Conservation (phyloP, 2,797 vertebrate species). For the Cryptoprocta ferox region DNA sequence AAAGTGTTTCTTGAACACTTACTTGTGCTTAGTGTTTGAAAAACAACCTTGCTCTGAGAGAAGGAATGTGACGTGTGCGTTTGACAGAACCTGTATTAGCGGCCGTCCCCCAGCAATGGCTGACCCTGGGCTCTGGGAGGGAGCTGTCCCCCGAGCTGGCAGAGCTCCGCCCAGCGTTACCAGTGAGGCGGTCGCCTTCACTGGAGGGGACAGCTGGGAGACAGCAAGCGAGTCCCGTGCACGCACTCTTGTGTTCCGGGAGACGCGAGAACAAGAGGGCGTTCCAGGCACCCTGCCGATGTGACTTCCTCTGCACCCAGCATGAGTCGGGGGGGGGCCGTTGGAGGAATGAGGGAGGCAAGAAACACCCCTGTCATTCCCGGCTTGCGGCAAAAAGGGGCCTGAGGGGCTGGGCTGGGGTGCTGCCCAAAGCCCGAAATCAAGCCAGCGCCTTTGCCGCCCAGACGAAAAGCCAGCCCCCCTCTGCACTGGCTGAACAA, state of each 20-base stretch:
- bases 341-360: slow-evolving; percentile 34
- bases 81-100: slow-evolving; percentile 61
- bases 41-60: slow-evolving; percentile 4
- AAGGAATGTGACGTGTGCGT: background rate
- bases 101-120: background rate
- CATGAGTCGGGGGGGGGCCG: background rate
- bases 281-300: background rate
- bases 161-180: slow-evolving; percentile 51
- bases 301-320: slow-evolving; percentile 33
- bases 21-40: slow-evolving; percentile 47
- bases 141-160: slow-evolving; percentile 60
- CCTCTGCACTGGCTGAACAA: background rate
- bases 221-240: too few relatives aligned
- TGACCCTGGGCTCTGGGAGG: slow-evolving; percentile 59
- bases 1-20: slow-evolving; percentile 55
- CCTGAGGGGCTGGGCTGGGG: background rate
- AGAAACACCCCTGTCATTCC: background rate
- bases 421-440: background rate
- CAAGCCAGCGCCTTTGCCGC: background rate
- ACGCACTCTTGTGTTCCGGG: fast-evolving
- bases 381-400: background rate
- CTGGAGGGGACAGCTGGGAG: slow-evolving; percentile 18
- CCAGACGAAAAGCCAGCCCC: background rate
- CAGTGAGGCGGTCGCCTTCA: slow-evolving; percentile 68
- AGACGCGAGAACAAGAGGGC: background rate